Percentiles rank a stretch among this genome's conserved stretches.
Conservation (phyloP, 2,797 vertebrate genomes). For the Mus minutoides region DNA sequence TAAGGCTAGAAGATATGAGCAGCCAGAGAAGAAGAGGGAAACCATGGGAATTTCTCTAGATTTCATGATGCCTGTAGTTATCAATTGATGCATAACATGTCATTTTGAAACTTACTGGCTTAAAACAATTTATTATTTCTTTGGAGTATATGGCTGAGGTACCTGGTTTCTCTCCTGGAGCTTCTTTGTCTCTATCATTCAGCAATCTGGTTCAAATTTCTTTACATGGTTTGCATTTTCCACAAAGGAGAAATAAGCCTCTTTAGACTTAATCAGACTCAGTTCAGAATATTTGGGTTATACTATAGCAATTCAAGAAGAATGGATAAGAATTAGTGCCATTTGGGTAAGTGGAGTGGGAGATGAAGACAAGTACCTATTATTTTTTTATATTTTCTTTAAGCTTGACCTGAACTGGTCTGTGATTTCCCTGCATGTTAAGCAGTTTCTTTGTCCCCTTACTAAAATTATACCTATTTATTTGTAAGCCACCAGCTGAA, state of each 20-base stretch:
- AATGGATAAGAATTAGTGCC: not conserved
- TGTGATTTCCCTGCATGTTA: not conserved
- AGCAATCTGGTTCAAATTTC: not conserved
- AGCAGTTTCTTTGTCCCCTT: not conserved
- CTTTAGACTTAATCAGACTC: not conserved
- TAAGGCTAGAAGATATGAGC: not conserved
- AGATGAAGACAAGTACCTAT: conserved; percentile 11
- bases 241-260: not conserved
- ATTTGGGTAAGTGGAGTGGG: not conserved
- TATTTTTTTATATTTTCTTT: conserved; percentile 33
- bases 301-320: not conserved
- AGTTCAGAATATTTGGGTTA: not conserved
- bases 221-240: not conserved
- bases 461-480: not conserved
- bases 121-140: conserved; percentile 36
- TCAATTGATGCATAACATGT: not conserved
- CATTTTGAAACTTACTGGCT: not conserved
- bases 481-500: not conserved
- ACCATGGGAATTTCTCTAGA: not conserved
- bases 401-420: not conserved
- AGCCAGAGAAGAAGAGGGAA: conserved; percentile 25
- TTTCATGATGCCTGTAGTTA: not conserved
- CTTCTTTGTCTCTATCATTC: not conserved
- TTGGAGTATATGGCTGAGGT: not conserved
- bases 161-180: not conserved